Evolutionary conservation across 2,888 invertebrate species (phyloP).

Genomic region (Schizaphis graminum): DNA sequence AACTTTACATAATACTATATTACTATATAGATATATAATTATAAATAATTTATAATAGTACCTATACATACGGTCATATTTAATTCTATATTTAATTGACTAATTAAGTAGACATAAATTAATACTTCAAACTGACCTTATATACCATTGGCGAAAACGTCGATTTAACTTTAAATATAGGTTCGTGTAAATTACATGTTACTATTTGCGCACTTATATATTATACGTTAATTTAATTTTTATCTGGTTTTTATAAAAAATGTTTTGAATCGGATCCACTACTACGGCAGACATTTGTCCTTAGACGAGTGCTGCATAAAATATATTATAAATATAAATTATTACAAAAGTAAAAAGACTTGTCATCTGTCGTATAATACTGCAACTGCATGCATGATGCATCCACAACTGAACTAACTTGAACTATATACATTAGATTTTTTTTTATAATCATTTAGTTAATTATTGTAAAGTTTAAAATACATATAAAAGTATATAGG

Average conservation of each 20-base stretch:
- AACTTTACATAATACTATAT: neutral
- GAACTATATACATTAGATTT: neutral
- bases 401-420: neutral
- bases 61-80: neutral
- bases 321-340: neutral
- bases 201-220: neutral
- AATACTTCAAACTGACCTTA: no score
- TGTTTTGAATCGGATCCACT: neutral
- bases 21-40: neutral
- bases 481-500: neutral
- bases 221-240: neutral
- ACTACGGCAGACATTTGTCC: neutral
- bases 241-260: neutral
- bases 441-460: neutral
- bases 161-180: no score
- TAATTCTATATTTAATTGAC: neutral
- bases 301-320: neutral
- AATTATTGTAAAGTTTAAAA: neutral
- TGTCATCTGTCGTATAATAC: neutral
- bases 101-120: no score
- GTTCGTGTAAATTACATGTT: neutral
- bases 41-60: no score
- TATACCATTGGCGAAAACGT: no score
- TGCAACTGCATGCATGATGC: neutral
- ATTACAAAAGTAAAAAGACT: neutral